Base-by-base conservation (phyloP, 2,888 invertebrate species). In the Tetramorium bicarinatum region DNA sequence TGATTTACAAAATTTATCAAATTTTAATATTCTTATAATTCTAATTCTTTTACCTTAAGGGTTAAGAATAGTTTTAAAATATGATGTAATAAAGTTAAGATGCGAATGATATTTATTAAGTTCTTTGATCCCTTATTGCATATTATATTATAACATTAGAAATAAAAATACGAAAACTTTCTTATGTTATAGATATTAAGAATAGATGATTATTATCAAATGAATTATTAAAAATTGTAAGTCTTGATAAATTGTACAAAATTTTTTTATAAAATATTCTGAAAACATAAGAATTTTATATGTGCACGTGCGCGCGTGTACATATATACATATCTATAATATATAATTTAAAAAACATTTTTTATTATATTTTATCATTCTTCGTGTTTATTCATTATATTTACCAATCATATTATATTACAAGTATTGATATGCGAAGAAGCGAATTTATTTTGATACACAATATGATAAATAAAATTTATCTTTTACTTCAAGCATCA, bases 1-100 rank as follows among this genome's bases (percentile, higher is more conserved):
- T 34, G 15, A 71, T 54, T 54, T 21, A n/a, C 38, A 7, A 47
- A 74, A 59, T 74, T 74, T 44, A 15, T 25, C 6, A 29, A 74
- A 11, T 34, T 74, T 59, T 44, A n/a, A 59, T 38, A 71, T 54
- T 47, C 25, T 38, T 29, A 44, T 8, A 44, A 11, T n/a, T 29
- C 11, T 72, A 54, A 3, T 29, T 69, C 29, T 29, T 59, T 59
- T 49, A n/a, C 44, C 44, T n/a, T 49, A 69, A 49, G 18, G 13
- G 0, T 69, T 69, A 69, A 15, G n/a, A 49, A n/a, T 29, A 49
- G 7, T 47, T 47, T 21, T 29, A 2, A 67, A 61, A 61, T 18
- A 34, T 61, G 15, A 18, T 59, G 21, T 59, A 59, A 59, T 59
- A 59, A 59, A 59, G 29, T 7, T 59, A 25, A 59, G 7, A 59